Percentiles rank a stretch among this genome's conserved stretches.
phyloP scores from a whole-genome alignment of 1,140 invertebrate species.

The Solenopsis fugax region DNA sequence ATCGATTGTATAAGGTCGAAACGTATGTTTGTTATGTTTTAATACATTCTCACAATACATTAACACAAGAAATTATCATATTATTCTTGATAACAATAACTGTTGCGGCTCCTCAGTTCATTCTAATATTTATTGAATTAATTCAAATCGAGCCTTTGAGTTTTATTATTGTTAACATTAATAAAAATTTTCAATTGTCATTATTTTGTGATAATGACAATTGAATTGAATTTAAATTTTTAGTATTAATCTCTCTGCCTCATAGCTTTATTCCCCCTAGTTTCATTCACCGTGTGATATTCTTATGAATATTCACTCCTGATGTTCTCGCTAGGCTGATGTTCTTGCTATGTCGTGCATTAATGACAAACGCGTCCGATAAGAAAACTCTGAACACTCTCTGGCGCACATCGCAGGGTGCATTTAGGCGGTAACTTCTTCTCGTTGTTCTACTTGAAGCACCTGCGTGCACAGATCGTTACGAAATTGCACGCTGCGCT shows the following conservation, averaged over 20 bases:
- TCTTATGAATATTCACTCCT: slow-evolving; percentile 2
- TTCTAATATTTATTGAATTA: no score
- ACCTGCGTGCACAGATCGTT: slow-evolving; percentile 62
- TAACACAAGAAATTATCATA: no score
- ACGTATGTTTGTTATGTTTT: no score
- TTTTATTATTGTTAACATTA: no score
- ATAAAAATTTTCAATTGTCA: not conserved
- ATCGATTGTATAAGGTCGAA: no score
- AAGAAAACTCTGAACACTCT: slow-evolving; percentile 34
- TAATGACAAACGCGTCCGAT: slow-evolving; percentile 39
- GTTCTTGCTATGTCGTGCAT: slow-evolving; percentile 1
- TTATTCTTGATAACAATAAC: no score
- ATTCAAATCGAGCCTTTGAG: no score
- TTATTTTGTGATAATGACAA: not conserved
- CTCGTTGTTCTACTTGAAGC: slow-evolving; percentile 15
- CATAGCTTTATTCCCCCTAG: not conserved
- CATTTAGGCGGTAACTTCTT: slow-evolving; percentile 47
- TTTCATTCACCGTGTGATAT: not conserved
- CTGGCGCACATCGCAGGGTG: not conserved
- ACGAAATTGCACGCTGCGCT: slow-evolving; percentile 65
- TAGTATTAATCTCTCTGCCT: not conserved
- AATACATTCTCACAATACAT: no score
- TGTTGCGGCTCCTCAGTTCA: no score
- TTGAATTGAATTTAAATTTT: not conserved
- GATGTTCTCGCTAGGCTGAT: not conserved